A percentile compares a stretch with the other conserved stretches of the same genome.
Conservation (phyloP, 1,140 invertebrate genomes). For the Physella acuta region DNA sequence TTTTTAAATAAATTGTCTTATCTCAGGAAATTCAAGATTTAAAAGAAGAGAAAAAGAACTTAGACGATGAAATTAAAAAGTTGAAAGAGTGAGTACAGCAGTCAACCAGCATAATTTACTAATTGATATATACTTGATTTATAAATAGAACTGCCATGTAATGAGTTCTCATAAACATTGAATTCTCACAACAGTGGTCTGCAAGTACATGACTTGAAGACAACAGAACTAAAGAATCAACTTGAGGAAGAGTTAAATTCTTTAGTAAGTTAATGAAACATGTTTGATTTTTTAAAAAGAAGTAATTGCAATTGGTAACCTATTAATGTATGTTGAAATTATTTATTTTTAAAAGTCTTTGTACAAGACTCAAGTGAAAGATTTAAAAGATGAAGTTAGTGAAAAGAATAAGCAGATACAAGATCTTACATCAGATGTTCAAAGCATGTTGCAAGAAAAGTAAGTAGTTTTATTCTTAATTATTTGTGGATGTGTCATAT, state of each 20-base stretch:
- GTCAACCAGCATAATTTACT: not conserved
- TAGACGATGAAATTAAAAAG: conserved; percentile 80
- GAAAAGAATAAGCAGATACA: conserved; percentile 73
- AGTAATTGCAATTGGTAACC: too few relatives aligned
- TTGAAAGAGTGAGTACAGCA: conserved; percentile 67
- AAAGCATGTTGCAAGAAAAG: conserved; percentile 52
- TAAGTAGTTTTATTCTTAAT: too few relatives aligned
- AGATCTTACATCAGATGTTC: conserved; percentile 72
- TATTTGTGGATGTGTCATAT: too few relatives aligned
- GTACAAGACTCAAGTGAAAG: conserved; percentile 89
- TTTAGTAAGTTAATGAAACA: conserved; percentile 57
- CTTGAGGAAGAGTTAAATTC: conserved; percentile 92
- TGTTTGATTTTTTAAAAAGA: too few relatives aligned
- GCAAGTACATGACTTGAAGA: conserved; percentile 74
- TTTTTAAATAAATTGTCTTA: too few relatives aligned
- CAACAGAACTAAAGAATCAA: conserved; percentile 91
- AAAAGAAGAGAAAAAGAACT: conserved; percentile 70
- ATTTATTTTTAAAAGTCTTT: conserved; percentile 69
- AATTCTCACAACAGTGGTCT: too few relatives aligned
- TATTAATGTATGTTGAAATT: not conserved
- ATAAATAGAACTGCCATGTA: too few relatives aligned
- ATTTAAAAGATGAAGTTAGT: conserved; percentile 83
- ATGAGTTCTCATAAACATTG: too few relatives aligned
- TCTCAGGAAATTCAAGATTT: conserved; percentile 71
- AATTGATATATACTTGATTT: too few relatives aligned